phyloP scores from a whole-genome alignment of 2,113 vertebrate genomes.

The Corythornis vintsioides region DNA sequence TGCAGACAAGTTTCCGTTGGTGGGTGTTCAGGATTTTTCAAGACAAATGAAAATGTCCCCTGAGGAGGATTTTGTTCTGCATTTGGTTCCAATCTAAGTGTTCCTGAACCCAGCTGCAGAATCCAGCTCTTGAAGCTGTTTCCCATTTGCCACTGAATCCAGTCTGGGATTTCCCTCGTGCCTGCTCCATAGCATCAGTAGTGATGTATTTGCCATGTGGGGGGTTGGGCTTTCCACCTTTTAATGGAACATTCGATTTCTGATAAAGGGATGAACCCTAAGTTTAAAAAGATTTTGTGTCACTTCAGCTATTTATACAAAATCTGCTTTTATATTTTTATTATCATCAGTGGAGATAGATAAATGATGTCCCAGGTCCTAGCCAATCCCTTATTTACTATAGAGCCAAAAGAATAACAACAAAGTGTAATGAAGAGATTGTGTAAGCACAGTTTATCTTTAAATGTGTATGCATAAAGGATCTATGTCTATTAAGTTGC shows the following conservation, averaged over 20 bases:
- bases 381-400: background rate
- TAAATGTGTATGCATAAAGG: background rate
- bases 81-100: too few relatives aligned
- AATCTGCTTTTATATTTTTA: background rate
- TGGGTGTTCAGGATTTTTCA: background rate
- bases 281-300: background rate
- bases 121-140: too few relatives aligned
- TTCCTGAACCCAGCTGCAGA: too few relatives aligned
- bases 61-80: too few relatives aligned
- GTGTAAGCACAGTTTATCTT: background rate
- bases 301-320: background rate
- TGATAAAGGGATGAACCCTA: background rate
- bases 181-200: too few relatives aligned
- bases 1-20: background rate
- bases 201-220: too few relatives aligned
- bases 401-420: background rate
- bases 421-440: background rate
- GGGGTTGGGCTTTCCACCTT: background rate
- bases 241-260: background rate
- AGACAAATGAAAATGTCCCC: background rate
- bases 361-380: background rate
- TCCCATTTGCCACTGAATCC: too few relatives aligned
- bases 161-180: too few relatives aligned
- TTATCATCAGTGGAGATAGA: background rate
- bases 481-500: background rate